These are phyloP conservation scores for Hirundo rustica DNA, from an alignment of 2,797 vertebrate genomes.

Conservation along the genomic window DNA sequence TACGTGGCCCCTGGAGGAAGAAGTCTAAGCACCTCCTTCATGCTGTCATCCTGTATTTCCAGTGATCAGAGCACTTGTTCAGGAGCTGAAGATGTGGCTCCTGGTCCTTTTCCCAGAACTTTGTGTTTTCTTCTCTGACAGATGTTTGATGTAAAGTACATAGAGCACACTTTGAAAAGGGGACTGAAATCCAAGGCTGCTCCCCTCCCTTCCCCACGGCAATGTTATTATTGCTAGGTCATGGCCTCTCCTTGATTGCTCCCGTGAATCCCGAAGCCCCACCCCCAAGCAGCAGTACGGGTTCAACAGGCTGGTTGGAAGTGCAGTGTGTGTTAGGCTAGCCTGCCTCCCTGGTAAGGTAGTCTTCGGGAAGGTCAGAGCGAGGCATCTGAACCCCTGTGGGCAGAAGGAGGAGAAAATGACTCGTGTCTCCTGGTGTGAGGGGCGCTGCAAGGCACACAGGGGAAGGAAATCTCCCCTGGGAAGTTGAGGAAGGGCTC, in stretches of 20 bases:
- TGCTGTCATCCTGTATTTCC: not conserved
- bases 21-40: not conserved
- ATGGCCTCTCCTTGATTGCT: conserved; percentile 13
- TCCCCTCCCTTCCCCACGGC: conserved; percentile 14
- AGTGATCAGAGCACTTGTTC: not conserved
- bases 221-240: conserved; percentile 42
- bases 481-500: not conserved
- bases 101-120: not conserved
- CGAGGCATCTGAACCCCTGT: not conserved
- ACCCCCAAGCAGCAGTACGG: conserved; percentile 22
- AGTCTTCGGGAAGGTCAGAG: not conserved
- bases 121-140: not conserved
- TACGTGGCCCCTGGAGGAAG: not conserved
- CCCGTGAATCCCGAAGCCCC: not conserved
- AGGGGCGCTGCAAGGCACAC: not conserved
- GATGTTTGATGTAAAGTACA: not conserved
- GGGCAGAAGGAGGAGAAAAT: not conserved
- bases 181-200: not conserved
- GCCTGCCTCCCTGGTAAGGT: not conserved
- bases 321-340: not conserved
- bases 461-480: not conserved
- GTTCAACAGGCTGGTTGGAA: conserved; percentile 28
- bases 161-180: not conserved
- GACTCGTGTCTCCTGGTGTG: not conserved
- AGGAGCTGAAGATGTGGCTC: not conserved